These are phyloP conservation scores for Drosophila obscura DNA, from an alignment of 1,140 invertebrate species.

Conservation along the genomic window DNA sequence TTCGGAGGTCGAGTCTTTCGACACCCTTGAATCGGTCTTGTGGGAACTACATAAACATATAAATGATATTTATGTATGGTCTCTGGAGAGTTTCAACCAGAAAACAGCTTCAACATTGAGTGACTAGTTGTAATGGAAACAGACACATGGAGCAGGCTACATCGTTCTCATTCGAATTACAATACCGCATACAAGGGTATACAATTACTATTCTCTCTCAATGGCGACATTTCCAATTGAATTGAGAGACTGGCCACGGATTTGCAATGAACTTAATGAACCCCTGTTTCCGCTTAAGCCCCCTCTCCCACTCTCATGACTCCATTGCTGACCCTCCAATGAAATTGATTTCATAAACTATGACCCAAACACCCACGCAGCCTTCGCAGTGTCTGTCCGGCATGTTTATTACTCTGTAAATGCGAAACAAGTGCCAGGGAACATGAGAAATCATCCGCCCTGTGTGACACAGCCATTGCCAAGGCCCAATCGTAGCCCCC, in stretches of 20 bases:
- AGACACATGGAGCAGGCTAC: no score
- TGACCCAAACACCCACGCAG: slow-evolving; percentile 22
- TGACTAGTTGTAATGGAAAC: no score
- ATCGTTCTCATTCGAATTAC: no score
- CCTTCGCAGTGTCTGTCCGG: slow-evolving; percentile 7
- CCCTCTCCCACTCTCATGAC: no score
- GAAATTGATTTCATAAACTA: slow-evolving; percentile 40
- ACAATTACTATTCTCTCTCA: no score
- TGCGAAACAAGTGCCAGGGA: slow-evolving; percentile 59
- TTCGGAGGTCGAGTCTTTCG: no score
- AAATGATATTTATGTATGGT: not conserved
- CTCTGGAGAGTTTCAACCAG: no score
- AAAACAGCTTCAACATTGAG: no score
- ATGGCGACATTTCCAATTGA: no score
- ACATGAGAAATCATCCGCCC: slow-evolving; percentile 76
- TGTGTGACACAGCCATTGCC: slow-evolving; percentile 63
- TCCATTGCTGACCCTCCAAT: not conserved
- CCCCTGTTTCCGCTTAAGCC: not conserved
- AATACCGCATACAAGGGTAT: slow-evolving; percentile 3
- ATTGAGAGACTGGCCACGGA: slow-evolving; percentile 10
- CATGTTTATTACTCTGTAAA: slow-evolving; percentile 72
- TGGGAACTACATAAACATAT: slow-evolving; percentile 5
- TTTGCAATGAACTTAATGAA: slow-evolving; percentile 15
- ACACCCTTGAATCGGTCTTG: slow-evolving; percentile 9
- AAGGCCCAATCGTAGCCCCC: slow-evolving; percentile 38